A percentile compares a stretch with the other conserved stretches of the same genome.
Evolutionary conservation across 35 echinoderm and acorn worm species (phyloP).

Genomic region (Ptychodera flava): DNA sequence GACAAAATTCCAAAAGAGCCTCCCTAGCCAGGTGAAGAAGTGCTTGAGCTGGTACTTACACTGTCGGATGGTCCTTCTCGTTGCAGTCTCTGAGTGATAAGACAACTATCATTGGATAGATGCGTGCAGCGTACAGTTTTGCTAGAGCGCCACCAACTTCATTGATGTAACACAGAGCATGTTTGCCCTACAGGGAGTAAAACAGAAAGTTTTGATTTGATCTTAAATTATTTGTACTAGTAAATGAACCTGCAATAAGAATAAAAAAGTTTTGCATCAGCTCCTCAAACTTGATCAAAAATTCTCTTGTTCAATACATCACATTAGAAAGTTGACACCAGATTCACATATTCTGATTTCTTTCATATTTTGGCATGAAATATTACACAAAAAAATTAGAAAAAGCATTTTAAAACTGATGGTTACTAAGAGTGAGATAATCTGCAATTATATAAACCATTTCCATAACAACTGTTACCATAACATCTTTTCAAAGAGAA

Average conservation of each 20-base stretch:
- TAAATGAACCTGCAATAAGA: background rate
- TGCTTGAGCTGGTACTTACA: background rate
- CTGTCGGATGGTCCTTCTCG: background rate
- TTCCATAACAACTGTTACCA: no score
- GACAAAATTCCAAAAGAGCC: background rate
- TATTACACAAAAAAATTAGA: background rate
- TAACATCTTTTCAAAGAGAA: background rate
- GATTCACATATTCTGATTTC: no score
- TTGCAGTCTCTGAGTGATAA: background rate
- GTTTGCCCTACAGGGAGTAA: background rate
- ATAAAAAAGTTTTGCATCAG: background rate
- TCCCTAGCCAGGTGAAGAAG: background rate
- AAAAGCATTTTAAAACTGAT: background rate
- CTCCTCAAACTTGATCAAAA: background rate
- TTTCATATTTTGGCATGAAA: background rate
- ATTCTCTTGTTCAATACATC: no score
- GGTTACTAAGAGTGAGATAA: background rate
- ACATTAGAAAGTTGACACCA: no score
- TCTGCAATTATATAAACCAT: no score
- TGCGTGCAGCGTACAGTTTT: background rate
- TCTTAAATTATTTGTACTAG: no score
- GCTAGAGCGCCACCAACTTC: background rate
- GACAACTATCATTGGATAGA: background rate
- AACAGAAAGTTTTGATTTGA: no score
- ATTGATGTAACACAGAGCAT: background rate